Evolutionary conservation across 2,888 invertebrate genomes (phyloP).

Genomic region (Leptinotarsa tumamoca): DNA sequence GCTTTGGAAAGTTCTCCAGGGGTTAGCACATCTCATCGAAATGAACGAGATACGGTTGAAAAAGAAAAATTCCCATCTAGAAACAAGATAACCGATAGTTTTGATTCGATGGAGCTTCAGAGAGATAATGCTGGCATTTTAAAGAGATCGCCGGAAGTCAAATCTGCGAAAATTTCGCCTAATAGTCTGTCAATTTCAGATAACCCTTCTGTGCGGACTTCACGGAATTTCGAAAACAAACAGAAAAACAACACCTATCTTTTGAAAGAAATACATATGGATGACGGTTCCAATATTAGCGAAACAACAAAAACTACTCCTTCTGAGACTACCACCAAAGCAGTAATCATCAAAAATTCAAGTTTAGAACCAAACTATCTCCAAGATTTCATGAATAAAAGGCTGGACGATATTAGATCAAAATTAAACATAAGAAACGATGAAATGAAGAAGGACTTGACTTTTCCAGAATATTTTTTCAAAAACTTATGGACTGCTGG

Average conservation of each 20-base stretch:
- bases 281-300: not conserved
- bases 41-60: constrained; percentile 15
- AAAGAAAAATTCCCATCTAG: constrained; percentile 19
- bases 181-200: not conserved
- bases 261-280: not conserved
- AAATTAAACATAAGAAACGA: constrained; percentile 24
- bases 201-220: not conserved
- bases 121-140: constrained; percentile 2
- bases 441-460: constrained; percentile 16
- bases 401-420: constrained; percentile 18
- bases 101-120: not conserved
- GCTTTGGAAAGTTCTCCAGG: not conserved
- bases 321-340: not conserved
- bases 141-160: constrained; percentile 1
- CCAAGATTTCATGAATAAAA: constrained; percentile 25
- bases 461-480: constrained; percentile 21
- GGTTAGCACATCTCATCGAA: not conserved
- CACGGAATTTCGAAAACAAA: not conserved
- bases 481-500: constrained; percentile 10
- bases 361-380: constrained; percentile 15
- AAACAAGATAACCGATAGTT: constrained; percentile 15
- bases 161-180: not conserved
- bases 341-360: not conserved
- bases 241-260: not conserved
- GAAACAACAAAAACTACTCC: not conserved